Percentiles rank a stretch among this genome's conserved stretches.
phyloP scores from a whole-genome alignment of 2,888 invertebrate genomes.

The Leptinotarsa peninsularis region DNA sequence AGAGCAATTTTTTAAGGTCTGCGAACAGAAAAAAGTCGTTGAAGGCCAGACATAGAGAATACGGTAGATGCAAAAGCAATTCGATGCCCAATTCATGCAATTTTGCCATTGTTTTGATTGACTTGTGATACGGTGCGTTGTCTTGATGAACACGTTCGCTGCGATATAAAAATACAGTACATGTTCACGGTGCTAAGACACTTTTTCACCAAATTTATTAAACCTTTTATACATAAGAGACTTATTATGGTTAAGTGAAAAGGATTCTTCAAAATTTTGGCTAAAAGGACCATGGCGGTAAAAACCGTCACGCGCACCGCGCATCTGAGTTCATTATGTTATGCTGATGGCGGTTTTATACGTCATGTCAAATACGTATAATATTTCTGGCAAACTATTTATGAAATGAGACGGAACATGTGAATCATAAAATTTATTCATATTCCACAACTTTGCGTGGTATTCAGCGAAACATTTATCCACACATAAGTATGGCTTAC shows the following conservation, averaged over 20 bases:
- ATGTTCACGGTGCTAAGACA: slow-evolving; percentile 10
- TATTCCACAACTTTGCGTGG: slow-evolving; percentile 6
- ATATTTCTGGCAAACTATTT: slow-evolving; percentile 13
- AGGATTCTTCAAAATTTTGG: too few relatives aligned
- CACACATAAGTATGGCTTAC: slow-evolving; percentile 11
- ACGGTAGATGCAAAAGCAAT: too few relatives aligned
- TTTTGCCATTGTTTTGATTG: too few relatives aligned
- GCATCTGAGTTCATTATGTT: slow-evolving; percentile 13
- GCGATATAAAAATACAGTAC: background rate
- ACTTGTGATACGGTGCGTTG: too few relatives aligned
- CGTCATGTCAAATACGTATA: slow-evolving; percentile 7
- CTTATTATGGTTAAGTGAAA: too few relatives aligned
- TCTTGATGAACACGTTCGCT: background rate
- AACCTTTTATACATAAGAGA: too few relatives aligned
- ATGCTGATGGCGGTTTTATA: slow-evolving; percentile 11
- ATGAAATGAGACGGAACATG: slow-evolving; percentile 1
- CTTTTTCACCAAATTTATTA: background rate
- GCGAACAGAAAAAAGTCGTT: too few relatives aligned
- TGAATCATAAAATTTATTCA: slow-evolving; percentile 7
- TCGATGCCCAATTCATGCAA: too few relatives aligned
- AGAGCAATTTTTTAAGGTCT: too few relatives aligned
- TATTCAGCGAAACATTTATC: slow-evolving; percentile 5
- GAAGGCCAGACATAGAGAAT: too few relatives aligned
- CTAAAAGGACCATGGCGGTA: background rate
- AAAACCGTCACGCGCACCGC: background rate